Conservation (phyloP, 92 coral and sea anemone genomes). For the Palythoa grandiflora region DNA sequence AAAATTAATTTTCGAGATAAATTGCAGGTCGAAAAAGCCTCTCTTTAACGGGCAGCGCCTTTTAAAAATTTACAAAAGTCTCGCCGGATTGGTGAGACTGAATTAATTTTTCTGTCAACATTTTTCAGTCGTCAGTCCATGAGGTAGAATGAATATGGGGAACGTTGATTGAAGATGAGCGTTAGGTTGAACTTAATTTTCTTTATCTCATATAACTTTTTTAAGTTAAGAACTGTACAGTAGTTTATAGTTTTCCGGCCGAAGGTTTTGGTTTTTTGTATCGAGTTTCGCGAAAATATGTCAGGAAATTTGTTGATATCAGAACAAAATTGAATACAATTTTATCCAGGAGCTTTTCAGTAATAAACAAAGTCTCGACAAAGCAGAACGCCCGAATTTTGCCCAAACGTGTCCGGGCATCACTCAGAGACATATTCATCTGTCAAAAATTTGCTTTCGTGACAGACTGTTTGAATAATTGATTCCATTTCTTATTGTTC, state of each 20-base stretch:
- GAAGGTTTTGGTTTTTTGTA: not conserved
- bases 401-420: conserved; percentile 27
- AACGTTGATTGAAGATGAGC: not conserved
- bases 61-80: not conserved
- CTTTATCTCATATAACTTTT: too few species aligned
- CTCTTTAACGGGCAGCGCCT: not conserved
- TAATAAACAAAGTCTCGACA: not conserved
- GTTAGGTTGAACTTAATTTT: not conserved
- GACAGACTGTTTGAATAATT: conserved; percentile 9
- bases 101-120: too few species aligned
- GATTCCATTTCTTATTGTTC: conserved; percentile 10
- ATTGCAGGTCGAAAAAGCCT: not conserved
- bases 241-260: not conserved
- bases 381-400: not conserved
- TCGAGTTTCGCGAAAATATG: not conserved
- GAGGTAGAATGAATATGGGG: not conserved
- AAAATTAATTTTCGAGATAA: not conserved
- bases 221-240: too few species aligned
- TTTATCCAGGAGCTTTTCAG: not conserved
- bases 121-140: not conserved
- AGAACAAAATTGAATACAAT: not conserved
- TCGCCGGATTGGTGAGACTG: not conserved
- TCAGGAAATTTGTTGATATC: conserved; percentile 8
- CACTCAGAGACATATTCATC: not conserved
- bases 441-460: conserved; percentile 28